Percentiles rank a stretch among this genome's conserved stretches.
Conservation (phyloP, 2,797 vertebrate genomes). For the Glossophaga mutica region DNA sequence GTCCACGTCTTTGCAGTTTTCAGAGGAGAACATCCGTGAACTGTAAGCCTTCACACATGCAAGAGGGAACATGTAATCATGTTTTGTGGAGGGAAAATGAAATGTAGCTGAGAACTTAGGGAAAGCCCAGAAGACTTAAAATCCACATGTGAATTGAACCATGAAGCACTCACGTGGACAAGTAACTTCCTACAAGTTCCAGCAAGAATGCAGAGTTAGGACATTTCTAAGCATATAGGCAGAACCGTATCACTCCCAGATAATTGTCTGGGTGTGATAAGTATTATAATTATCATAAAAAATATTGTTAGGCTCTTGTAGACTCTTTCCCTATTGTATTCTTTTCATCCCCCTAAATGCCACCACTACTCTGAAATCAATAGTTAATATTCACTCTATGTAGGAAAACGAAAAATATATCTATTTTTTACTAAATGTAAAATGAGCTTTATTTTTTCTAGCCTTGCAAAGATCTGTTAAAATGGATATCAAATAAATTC, state of each 20-base stretch:
- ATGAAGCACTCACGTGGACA: neutral
- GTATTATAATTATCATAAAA: neutral
- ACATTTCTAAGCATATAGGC: neutral
- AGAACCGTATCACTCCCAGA: neutral
- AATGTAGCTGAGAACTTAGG: neutral
- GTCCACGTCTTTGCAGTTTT: neutral
- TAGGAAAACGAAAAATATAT: neutral
- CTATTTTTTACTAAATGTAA: neutral
- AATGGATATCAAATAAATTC: neutral
- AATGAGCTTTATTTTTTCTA: neutral
- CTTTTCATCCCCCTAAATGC: neutral
- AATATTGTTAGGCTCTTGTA: neutral
- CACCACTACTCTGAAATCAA: neutral
- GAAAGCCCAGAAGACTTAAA: neutral
- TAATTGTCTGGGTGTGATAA: neutral
- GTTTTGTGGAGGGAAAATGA: neutral
- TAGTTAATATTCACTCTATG: neutral
- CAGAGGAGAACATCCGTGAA: neutral
- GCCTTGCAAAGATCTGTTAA: neutral
- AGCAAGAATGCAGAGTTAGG: neutral
- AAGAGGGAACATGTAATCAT: neutral
- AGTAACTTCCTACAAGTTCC: neutral
- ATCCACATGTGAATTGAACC: neutral
- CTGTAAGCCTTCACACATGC: slow-evolving; percentile 18
- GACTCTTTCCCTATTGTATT: neutral